A percentile compares a stretch with the other conserved stretches of the same genome.
phyloP scores from a whole-genome alignment of 2,113 vertebrate genomes.

The Oncorhynchus tshawytscha region DNA sequence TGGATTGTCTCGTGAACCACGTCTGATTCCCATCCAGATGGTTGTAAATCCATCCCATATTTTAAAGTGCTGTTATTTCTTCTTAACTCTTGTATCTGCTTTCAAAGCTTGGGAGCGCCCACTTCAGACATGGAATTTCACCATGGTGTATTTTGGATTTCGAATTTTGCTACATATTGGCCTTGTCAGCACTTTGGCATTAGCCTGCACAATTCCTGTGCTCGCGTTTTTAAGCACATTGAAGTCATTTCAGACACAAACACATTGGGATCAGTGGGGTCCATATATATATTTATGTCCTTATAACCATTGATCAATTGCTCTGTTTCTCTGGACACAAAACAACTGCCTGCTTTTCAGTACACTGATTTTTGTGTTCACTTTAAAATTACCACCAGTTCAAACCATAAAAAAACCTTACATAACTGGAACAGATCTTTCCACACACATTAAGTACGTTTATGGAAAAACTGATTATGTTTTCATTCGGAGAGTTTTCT shows the following conservation, averaged over 20 bases:
- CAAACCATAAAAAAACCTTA: neutral
- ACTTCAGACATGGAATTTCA: neutral
- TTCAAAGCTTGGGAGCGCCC: neutral
- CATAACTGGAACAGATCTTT: neutral
- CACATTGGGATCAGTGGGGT: too few relatives aligned
- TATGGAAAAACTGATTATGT: neutral
- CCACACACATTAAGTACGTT: neutral
- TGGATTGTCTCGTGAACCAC: neutral
- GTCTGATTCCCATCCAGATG: neutral
- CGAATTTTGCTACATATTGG: too few relatives aligned
- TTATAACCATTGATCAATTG: too few relatives aligned
- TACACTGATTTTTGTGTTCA: too few relatives aligned
- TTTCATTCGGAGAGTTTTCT: neutral
- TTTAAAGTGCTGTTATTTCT: neutral
- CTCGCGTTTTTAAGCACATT: too few relatives aligned
- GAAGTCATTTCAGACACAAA: too few relatives aligned
- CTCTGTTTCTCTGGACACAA: too few relatives aligned
- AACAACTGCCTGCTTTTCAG: too few relatives aligned
- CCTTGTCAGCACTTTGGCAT: too few relatives aligned
- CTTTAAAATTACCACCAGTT: too few relatives aligned
- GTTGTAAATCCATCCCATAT: neutral
- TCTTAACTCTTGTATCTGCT: neutral
- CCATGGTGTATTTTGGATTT: neutral
- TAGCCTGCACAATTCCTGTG: too few relatives aligned
- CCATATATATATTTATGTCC: too few relatives aligned